phyloP scores from a whole-genome alignment of 2,888 invertebrate genomes.

The Eupelmus urozonus region DNA sequence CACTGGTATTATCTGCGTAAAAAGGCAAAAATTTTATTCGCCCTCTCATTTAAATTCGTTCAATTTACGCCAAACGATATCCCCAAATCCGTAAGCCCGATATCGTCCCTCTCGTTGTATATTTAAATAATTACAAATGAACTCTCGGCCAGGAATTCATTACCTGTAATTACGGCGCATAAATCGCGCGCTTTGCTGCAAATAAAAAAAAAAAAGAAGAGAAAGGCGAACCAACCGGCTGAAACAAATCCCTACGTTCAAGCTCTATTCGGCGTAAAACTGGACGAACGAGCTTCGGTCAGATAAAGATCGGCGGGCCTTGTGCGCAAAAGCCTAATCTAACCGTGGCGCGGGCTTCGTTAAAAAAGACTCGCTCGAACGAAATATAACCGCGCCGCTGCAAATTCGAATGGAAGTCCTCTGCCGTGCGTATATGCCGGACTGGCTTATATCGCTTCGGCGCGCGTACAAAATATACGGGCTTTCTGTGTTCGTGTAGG shows the following conservation, averaged over 20 bases:
- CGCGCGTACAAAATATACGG: not conserved
- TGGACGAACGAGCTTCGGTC: constrained; percentile 3
- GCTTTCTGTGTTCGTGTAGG: not conserved
- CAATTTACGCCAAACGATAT: too few species aligned
- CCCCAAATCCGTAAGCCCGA: too few species aligned
- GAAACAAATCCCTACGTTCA: constrained; percentile 26
- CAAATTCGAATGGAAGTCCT: constrained; percentile 41
- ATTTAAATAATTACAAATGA: constrained; percentile 37
- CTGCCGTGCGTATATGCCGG: not conserved
- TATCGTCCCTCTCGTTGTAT: not conserved
- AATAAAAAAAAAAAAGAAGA: not conserved
- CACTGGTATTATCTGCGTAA: too few species aligned
- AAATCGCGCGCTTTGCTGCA: constrained; percentile 10
- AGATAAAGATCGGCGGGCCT: constrained; percentile 48
- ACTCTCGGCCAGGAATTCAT: not conserved
- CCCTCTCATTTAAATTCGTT: too few species aligned
- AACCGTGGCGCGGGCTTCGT: not conserved
- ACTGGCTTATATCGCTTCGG: constrained; percentile 13
- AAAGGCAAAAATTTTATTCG: too few species aligned
- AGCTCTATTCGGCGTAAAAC: constrained; percentile 10
- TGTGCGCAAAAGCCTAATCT: constrained; percentile 21
- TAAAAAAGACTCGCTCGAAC: not conserved
- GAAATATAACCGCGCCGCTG: constrained; percentile 8
- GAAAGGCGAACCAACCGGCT: not conserved
- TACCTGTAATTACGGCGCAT: constrained; percentile 25